Base-by-base conservation (phyloP, 2,113 vertebrate species). In the Dipodomys ordii region DNA sequence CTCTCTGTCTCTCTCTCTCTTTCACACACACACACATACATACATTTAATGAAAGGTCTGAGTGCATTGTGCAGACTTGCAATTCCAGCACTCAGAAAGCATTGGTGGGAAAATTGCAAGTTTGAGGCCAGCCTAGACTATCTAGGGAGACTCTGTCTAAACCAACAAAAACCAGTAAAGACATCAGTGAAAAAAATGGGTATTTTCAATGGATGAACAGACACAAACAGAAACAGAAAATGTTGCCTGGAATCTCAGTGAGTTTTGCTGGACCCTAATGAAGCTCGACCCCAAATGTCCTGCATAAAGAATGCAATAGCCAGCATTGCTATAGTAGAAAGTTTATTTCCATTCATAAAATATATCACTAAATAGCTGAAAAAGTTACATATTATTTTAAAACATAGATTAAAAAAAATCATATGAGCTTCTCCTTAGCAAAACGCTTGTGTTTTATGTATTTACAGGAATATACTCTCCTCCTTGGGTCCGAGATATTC, bases 301-400 rank as follows among this genome's bases (percentile, higher is more conserved):
- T 27, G 28, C 5, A 22, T 25, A 49, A 94, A 84, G 60, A 72
- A 92, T 30, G 87, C 62, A 53, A 44, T 53, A 64, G 79, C 11
- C 11, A 82, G 49, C n/a, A 69, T 88, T 83, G 95, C 95, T 96
- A 93, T 39, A 87, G 62, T 96, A 97, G 95, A 97, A 97, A 97
- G 72, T 97, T 97, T 97, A 97, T 97, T 97, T 94, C 71, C 95
- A 94, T 97, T 79, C 93, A 97, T 96, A 97, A 97, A 97, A 97
- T 97, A 97, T 87, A 97, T 96, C 97, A 95, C 94, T 96, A 96
- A 97, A 92, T 92, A 96, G 91, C 90, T 97, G 95, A 87, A 97
- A 97, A 97, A 97, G 83, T 87, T 96, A 97, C 96, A 96, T 96
- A 86, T 93, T 91, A 94, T 97, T 96, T 97, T 97, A 95, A 97